phyloP scores from a whole-genome alignment of 1,140 invertebrate species.

The Ips typographus region DNA sequence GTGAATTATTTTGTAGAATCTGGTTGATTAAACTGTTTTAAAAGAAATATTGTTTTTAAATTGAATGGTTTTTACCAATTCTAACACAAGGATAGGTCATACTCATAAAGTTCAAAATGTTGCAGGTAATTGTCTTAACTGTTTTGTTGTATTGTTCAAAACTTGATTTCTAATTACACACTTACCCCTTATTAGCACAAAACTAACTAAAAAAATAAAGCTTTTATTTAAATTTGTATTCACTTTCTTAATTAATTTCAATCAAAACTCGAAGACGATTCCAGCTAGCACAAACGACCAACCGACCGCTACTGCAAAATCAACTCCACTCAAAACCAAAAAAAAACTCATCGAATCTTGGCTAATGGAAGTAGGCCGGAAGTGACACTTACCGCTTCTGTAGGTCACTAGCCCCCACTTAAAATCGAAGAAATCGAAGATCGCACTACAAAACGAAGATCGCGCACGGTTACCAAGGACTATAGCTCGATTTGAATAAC shows the following conservation, averaged over 20 bases:
- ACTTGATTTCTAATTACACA: background rate
- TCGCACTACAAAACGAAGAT: conserved; percentile 9
- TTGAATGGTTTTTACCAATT: background rate
- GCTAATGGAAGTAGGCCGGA: conserved; percentile 6
- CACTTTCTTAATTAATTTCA: no score
- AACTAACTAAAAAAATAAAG: background rate
- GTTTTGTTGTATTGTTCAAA: background rate
- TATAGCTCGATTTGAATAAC: background rate
- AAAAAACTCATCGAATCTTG: background rate
- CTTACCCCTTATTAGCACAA: background rate
- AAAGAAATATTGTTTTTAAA: background rate
- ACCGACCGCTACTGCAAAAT: conserved; percentile 1
- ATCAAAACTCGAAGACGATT: background rate
- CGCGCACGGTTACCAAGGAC: background rate
- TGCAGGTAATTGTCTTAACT: background rate
- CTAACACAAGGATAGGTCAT: background rate
- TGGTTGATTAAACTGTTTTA: background rate
- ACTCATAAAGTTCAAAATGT: background rate
- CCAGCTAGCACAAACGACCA: background rate
- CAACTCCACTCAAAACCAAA: conserved; percentile 1
- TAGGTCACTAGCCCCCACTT: conserved; percentile 12
- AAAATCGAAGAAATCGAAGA: conserved; percentile 2
- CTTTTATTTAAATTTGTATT: background rate
- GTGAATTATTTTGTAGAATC: background rate
- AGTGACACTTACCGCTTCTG: conserved; percentile 11